A percentile compares a stretch with the other conserved stretches of the same genome.
Conservation (phyloP, 2,797 vertebrate genomes). For the Moxostoma hubbsi region DNA sequence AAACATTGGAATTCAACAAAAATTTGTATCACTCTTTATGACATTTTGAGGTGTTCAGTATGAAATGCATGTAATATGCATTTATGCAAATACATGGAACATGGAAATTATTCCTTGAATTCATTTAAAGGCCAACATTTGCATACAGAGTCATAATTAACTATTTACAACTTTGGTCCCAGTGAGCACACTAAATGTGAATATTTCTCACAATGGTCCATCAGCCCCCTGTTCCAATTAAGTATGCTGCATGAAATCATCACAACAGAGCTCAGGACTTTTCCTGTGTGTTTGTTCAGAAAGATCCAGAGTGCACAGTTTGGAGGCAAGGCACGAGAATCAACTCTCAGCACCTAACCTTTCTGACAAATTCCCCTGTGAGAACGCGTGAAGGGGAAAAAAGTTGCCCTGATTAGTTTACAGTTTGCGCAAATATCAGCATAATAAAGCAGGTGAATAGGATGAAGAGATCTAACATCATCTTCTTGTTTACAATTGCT, state of each 20-base stretch:
- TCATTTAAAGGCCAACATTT: conserved; percentile 82
- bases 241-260: conserved; percentile 40
- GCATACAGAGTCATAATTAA: conserved; percentile 75
- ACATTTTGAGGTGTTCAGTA: conserved; percentile 58
- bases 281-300: conserved; percentile 37
- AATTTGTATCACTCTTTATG: conserved; percentile 50
- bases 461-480: conserved; percentile 76
- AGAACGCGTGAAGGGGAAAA: conserved; percentile 54
- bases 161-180: conserved; percentile 66
- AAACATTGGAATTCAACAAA: conserved; percentile 68
- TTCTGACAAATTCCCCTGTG: conserved; percentile 70
- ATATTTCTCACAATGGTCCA: conserved; percentile 60
- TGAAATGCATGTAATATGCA: conserved; percentile 78
- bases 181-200: conserved; percentile 47
- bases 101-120: conserved; percentile 75
- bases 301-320: conserved; percentile 52
- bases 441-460: conserved; percentile 76
- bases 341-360: conserved; percentile 71
- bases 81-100: conserved; percentile 80
- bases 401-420: conserved; percentile 77
- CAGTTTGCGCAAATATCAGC: conserved; percentile 74
- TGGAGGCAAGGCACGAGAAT: conserved; percentile 51
- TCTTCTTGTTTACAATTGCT: conserved; percentile 75
- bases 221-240: conserved; percentile 67
- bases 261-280: conserved; percentile 35